A percentile compares a stretch with the other conserved stretches of the same genome.
phyloP scores from a whole-genome alignment of 2,888 invertebrate genomes.

The Spatulosminthurus flaviceps region DNA sequence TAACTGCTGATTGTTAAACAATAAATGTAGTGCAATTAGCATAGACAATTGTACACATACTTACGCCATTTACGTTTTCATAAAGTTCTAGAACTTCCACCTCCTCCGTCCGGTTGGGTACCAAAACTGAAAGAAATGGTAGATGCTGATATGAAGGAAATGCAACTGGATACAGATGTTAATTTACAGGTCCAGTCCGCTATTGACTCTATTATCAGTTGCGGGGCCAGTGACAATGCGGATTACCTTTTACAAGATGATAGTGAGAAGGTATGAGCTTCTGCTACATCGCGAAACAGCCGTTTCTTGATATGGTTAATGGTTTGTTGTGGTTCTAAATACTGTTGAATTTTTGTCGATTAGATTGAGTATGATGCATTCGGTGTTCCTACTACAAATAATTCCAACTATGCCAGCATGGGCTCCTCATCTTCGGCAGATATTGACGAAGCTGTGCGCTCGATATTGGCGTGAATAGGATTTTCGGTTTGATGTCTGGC shows the following conservation, averaged over 20 bases:
- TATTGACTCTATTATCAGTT: constrained; percentile 63
- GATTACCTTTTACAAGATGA: constrained; percentile 54
- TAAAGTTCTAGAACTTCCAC: constrained; percentile 61
- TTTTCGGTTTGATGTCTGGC: background rate
- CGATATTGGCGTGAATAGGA: constrained; percentile 55
- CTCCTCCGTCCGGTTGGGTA: constrained; percentile 59
- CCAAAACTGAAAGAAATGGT: constrained; percentile 62
- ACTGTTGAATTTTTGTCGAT: constrained; percentile 39
- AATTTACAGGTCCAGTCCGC: constrained; percentile 64
- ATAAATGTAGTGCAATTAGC: too few species aligned
- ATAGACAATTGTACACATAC: too few species aligned
- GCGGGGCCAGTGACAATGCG: constrained; percentile 52
- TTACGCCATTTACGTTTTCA: constrained; percentile 3
- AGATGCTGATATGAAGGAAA: constrained; percentile 61
- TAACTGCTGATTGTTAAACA: background rate
- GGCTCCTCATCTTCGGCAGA: constrained; percentile 60
- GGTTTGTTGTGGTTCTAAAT: background rate
- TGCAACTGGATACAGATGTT: constrained; percentile 61
- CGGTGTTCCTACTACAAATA: constrained; percentile 59
- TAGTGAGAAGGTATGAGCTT: constrained; percentile 59
- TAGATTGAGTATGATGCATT: constrained; percentile 63
- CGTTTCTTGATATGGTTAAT: too few species aligned
- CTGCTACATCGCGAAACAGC: too few species aligned
- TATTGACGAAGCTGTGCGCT: constrained; percentile 63
- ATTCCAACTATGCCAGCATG: constrained; percentile 54